These are phyloP conservation scores for Rhagologus leucostigma DNA, from an alignment of 2,113 vertebrate genomes.

Conservation along the genomic window DNA sequence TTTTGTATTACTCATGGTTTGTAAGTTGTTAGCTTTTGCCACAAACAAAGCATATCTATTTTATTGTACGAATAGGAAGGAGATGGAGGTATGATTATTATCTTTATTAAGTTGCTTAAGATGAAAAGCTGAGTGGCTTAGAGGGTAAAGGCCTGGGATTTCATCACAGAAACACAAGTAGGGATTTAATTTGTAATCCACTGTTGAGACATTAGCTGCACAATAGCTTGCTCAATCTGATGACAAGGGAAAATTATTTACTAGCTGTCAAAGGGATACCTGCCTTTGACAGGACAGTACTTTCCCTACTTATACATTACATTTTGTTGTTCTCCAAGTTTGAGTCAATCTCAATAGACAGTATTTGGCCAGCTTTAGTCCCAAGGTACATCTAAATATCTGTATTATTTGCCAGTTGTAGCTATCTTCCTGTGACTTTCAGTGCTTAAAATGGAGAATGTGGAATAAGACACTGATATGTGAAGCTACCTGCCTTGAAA, in stretches of 20 bases:
- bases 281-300: not conserved
- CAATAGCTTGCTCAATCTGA: not conserved
- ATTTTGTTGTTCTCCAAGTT: not conserved
- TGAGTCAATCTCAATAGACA: not conserved
- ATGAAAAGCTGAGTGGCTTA: conserved; percentile 3
- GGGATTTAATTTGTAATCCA: conserved; percentile 39
- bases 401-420: not conserved
- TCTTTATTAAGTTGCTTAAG: conserved; percentile 29
- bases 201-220: not conserved
- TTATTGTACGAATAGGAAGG: not conserved
- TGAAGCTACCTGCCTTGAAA: not conserved
- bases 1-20: not conserved
- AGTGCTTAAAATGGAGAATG: not conserved
- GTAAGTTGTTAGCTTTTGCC: not conserved
- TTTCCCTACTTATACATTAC: not conserved
- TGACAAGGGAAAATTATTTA: not conserved
- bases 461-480: not conserved
- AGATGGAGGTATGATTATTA: conserved; percentile 17
- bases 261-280: not conserved
- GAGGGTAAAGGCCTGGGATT: not conserved
- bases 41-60: not conserved
- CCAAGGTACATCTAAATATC: not conserved
- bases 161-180: not conserved
- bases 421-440: not conserved
- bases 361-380: not conserved